Conservation (phyloP, 2,888 invertebrate genomes). For the Entomobrya proxima region DNA sequence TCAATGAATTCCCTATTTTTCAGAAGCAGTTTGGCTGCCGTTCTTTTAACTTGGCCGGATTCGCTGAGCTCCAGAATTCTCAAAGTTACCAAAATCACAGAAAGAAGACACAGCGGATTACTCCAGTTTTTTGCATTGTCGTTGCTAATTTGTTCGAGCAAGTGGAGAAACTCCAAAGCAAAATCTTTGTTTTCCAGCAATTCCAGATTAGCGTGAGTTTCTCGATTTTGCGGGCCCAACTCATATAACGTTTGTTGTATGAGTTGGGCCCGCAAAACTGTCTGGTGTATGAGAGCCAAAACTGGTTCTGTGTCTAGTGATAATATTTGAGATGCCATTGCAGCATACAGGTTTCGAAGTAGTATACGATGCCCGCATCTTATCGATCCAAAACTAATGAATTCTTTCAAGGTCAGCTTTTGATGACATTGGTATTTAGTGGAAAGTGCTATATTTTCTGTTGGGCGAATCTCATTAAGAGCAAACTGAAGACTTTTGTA, state of each 20-base stretch:
- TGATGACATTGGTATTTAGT: conserved; percentile 39
- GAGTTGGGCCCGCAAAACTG: too few species aligned
- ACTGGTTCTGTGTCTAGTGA: conserved; percentile 53
- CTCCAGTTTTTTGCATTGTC: conserved; percentile 44
- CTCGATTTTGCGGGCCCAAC: conserved; percentile 25
- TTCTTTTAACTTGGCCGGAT: neutral
- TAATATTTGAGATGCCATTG: conserved; percentile 8
- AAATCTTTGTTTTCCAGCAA: neutral
- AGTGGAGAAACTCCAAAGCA: neutral
- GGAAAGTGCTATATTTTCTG: conserved; percentile 34
- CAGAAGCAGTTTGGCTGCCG: neutral
- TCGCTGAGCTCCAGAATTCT: conserved; percentile 48
- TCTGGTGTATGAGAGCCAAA: neutral
- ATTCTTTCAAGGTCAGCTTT: conserved; percentile 13
- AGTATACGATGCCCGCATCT: conserved; percentile 50
- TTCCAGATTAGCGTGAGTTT: conserved; percentile 47
- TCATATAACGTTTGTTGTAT: conserved; percentile 49
- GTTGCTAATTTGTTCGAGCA: neutral
- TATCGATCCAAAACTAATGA: conserved; percentile 40
- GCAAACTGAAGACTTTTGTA: neutral
- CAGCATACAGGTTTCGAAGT: conserved; percentile 49
- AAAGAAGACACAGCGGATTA: conserved; percentile 4
- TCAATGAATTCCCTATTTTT: neutral
- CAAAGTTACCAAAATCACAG: neutral
- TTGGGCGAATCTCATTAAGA: neutral